Evolutionary conservation across 2,888 invertebrate species (phyloP), one percentile per base, ranked within the genome.

Genomic region (Piscicola geometra): DNA sequence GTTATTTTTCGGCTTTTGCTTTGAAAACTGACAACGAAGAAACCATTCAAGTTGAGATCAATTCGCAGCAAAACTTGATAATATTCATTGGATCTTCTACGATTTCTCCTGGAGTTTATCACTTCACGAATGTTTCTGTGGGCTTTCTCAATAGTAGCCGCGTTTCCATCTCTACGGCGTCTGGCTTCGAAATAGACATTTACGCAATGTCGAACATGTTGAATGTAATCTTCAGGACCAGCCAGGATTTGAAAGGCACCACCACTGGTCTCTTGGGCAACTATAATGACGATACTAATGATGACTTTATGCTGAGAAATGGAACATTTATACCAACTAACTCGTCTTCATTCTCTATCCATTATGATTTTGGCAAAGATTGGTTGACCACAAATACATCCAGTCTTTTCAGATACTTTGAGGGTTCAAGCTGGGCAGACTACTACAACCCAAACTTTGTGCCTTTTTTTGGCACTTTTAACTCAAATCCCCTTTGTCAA

Each of bases 1-100:
- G 76, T 41, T 76, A 71, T 36, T 64, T 76, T 36, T 60, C 71
- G 15, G 76, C 76, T 1, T 76, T 76, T 41, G 76, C 66, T 30
- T 60, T 76, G 12, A 71, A 76, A 47, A 30, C 25, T 3, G 41
- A 35, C 15, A 15, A 30, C 21, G 28, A 32, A n/a, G 47, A 36
- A 1, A 35, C 66, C 12, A 30, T 76, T 41, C 76, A 76, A 66
- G 33, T 76, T n/a, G 76, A 71, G 32, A 35, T 76, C 1, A 71
- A 35, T 36, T 21, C 71, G 2, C 15, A n/a, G 5, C 71, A 76
- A 64, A 25, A 30, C 9, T 41, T 76, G n/a, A 25, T n/a, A n/a
- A n/a, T 76, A 18, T 52, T 5, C 28, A 60, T 71, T 15, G 66
- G 35, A 18, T 52, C 52, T 21, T 18, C 3, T 32, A 64, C n/a